These are phyloP conservation scores for Aramus guarauna DNA, from an alignment of 2,113 vertebrate genomes.

Conservation along the genomic window DNA sequence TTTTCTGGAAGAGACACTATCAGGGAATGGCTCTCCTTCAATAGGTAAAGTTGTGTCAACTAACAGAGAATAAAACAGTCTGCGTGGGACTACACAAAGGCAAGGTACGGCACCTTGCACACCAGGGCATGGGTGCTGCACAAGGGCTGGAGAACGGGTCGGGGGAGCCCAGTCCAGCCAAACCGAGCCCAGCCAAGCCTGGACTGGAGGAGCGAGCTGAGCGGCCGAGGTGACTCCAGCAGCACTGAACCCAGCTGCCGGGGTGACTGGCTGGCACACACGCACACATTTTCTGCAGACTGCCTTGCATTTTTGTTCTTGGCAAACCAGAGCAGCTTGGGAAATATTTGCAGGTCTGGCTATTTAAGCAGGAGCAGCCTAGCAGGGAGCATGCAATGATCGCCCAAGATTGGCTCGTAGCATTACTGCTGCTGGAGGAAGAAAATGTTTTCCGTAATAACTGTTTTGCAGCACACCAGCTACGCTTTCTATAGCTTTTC, in stretches of 20 bases:
- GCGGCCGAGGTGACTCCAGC: not conserved
- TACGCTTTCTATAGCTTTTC: not conserved
- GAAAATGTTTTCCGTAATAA: not conserved
- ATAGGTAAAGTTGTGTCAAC: not conserved
- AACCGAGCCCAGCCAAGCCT: fast-evolving
- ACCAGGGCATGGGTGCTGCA: fast-evolving
- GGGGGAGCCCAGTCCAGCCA: not conserved
- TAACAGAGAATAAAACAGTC: not conserved
- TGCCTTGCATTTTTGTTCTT: not conserved
- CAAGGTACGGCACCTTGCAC: not conserved
- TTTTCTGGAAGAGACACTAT: not conserved
- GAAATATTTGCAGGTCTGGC: not conserved
- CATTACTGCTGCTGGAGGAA: not conserved
- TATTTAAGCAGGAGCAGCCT: not conserved
- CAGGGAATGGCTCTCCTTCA: not conserved
- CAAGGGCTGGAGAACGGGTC: not conserved
- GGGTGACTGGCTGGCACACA: not conserved
- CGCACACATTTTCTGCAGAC: not conserved
- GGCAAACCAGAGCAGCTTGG: not conserved
- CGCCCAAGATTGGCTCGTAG: not conserved
- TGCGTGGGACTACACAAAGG: not conserved
- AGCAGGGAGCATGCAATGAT: not conserved
- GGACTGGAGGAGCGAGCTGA: fast-evolving
- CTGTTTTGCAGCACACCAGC: not conserved
- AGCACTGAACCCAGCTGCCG: not conserved